These are phyloP conservation scores for Urocynchramus pylzowi DNA, from an alignment of 2,113 vertebrate species.

Conservation along the genomic window DNA sequence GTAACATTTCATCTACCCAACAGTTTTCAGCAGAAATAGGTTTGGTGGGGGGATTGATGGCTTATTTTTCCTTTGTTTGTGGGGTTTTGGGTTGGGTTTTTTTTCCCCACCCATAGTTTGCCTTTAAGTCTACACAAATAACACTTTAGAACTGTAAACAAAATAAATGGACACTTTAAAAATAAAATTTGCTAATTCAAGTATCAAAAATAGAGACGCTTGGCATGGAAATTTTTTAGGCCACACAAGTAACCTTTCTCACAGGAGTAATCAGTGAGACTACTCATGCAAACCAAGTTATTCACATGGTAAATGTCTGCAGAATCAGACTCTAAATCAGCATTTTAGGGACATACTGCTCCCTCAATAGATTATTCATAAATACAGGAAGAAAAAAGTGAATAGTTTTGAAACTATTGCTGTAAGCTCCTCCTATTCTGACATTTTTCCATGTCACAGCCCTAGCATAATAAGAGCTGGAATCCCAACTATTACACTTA, in stretches of 20 bases:
- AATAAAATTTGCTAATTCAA: background rate
- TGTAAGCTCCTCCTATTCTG: background rate
- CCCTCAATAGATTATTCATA: constrained; percentile 11
- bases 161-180: background rate
- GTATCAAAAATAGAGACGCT: background rate
- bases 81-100: fast-evolving
- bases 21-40: background rate
- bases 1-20: background rate
- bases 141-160: background rate
- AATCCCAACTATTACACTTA: background rate
- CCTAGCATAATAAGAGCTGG: background rate
- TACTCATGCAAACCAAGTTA: constrained; percentile 36
- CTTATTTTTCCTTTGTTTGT: background rate
- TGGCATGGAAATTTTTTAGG: background rate
- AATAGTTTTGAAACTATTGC: background rate
- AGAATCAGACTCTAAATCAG: constrained; percentile 18
- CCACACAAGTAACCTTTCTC: background rate
- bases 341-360: background rate
- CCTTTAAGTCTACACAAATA: background rate
- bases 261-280: background rate
- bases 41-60: background rate
- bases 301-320: constrained; percentile 1
- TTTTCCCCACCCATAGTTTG: no score
- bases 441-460: background rate
- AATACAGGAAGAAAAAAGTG: background rate